phyloP scores from a whole-genome alignment of 2,888 invertebrate species.

The Mythimna loreyi region DNA sequence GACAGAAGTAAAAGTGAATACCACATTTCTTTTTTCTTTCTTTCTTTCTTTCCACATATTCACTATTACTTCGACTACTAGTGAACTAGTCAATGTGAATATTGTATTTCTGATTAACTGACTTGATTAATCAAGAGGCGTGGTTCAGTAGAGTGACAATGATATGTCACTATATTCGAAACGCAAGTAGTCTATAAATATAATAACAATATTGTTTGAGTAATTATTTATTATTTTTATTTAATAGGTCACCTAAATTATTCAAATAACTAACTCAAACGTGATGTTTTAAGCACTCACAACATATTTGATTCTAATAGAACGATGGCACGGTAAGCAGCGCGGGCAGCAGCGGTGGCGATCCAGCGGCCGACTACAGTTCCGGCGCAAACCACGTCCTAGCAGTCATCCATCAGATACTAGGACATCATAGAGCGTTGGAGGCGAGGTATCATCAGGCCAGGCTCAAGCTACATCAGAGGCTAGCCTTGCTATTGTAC shows the following conservation, averaged over 20 bases:
- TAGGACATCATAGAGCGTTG: conserved; percentile 97
- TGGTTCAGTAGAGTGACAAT: too few relatives aligned
- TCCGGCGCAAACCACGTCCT: conserved; percentile 99
- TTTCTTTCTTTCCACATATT: too few relatives aligned
- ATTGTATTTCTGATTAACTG: too few relatives aligned
- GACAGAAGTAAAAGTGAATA: too few relatives aligned
- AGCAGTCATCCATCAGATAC: conserved; percentile 98
- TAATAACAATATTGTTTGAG: not conserved
- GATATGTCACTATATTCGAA: too few relatives aligned
- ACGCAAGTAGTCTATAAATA: too few relatives aligned
- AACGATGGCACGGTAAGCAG: conserved; percentile 88
- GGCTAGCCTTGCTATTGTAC: conserved; percentile 97
- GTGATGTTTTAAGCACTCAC: not conserved
- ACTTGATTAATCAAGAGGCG: too few relatives aligned
- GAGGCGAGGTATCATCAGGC: conserved; percentile 99
- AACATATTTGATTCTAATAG: conserved; percentile 57
- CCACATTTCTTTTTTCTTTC: too few relatives aligned
- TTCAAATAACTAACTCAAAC: not conserved
- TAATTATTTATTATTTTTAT: not conserved
- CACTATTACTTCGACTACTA: too few relatives aligned
- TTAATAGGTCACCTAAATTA: not conserved
- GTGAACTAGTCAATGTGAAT: too few relatives aligned
- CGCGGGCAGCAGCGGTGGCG: conserved; percentile 93
- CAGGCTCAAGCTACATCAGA: conserved; percentile 98
- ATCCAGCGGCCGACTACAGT: conserved; percentile 98